Evolutionary conservation across 1,140 invertebrate genomes (phyloP).

Genomic region (Drosophila persimilis): DNA sequence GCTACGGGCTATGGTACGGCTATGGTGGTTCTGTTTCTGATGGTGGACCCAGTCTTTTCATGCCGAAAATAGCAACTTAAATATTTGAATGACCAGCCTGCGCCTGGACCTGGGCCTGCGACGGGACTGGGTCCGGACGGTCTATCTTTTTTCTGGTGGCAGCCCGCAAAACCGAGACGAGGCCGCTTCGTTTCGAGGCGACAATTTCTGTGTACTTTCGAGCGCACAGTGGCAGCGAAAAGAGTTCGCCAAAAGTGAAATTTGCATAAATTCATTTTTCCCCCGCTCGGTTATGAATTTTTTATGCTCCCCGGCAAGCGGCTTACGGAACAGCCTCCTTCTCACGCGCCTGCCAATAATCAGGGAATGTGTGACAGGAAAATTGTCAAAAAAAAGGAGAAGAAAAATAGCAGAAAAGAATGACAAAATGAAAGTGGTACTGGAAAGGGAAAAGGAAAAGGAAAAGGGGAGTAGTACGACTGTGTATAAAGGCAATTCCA

Average conservation of each 20-base stretch:
- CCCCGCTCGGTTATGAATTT: conserved; percentile 67
- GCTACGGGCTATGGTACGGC: conserved; percentile 1
- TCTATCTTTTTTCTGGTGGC: conserved; percentile 1
- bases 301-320: conserved; percentile 55
- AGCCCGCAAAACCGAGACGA: neutral
- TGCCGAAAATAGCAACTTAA: conserved; percentile 71
- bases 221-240: conserved; percentile 51
- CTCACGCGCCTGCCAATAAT: conserved; percentile 68
- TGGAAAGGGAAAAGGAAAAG: conserved; percentile 21
- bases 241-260: conserved; percentile 71
- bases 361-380: conserved; percentile 40
- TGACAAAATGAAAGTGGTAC: conserved; percentile 28
- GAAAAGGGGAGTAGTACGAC: neutral
- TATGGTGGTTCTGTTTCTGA: conserved; percentile 18
- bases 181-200: neutral
- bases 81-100: conserved; percentile 57
- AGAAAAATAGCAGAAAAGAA: conserved; percentile 2
- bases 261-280: conserved; percentile 74
- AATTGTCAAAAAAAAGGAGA: conserved; percentile 23
- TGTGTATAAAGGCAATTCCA: conserved; percentile 42
- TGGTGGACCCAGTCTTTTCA: conserved; percentile 62
- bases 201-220: conserved; percentile 25
- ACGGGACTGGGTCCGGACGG: no score
- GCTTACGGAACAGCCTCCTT: conserved; percentile 28
- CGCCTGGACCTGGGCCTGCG: neutral